Conservation (phyloP, 2,113 vertebrate genomes). For the Siniperca knerii region DNA sequence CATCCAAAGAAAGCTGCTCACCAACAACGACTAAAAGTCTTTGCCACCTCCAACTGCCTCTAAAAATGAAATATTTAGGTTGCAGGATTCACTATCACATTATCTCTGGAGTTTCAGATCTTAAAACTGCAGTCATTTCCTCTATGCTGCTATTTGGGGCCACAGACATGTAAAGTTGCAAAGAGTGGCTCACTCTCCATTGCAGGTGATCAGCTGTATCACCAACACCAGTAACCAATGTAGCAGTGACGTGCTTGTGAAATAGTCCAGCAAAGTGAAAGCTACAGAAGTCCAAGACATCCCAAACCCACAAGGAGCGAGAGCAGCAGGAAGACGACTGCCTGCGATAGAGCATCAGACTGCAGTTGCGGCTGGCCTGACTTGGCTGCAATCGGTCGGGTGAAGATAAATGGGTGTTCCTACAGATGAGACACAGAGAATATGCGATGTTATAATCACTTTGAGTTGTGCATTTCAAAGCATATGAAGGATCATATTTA, state of each 20-base stretch:
- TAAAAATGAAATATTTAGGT: neutral
- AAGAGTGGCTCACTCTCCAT: slow-evolving; percentile 6
- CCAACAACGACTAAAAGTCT: neutral
- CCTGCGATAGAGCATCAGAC: slow-evolving; percentile 4
- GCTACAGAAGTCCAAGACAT: slow-evolving; percentile 42
- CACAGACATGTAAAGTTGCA: neutral
- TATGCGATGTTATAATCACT: neutral
- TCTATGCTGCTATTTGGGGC: neutral
- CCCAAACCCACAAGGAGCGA: slow-evolving; percentile 16
- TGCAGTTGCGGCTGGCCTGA: slow-evolving; percentile 15
- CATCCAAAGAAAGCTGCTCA: neutral
- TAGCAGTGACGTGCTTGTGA: neutral
- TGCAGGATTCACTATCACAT: neutral
- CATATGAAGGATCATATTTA: neutral
- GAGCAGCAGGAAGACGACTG: slow-evolving; percentile 38
- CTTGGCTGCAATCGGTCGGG: slow-evolving; percentile 66
- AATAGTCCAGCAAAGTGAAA: neutral
- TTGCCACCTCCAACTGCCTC: neutral
- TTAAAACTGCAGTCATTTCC: neutral
- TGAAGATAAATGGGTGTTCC: slow-evolving; percentile 86
- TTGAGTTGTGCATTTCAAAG: neutral
- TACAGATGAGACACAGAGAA: slow-evolving; percentile 41
- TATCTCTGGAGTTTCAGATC: neutral
- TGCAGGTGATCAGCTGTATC: neutral
- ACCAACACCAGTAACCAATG: neutral